Percentiles rank a stretch among this genome's conserved stretches.
These are phyloP conservation scores for Drosophila mercatorum DNA, from an alignment of 2,888 invertebrate genomes.

Conservation along the genomic window DNA sequence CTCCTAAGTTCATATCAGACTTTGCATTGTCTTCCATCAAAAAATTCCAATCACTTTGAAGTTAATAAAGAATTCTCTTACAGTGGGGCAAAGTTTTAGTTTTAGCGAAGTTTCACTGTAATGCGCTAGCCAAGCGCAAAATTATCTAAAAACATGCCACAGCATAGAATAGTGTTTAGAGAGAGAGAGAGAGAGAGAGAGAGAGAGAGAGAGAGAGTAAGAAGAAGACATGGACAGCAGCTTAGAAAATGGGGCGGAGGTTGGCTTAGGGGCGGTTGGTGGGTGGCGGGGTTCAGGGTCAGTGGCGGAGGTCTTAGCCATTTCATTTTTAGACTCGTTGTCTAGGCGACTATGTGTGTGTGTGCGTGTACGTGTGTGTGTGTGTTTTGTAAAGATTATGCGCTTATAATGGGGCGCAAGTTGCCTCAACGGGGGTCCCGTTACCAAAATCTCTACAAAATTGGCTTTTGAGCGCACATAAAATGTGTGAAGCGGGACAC, in stretches of 20 bases:
- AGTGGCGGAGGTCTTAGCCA: slow-evolving; percentile 55
- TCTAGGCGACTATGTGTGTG: slow-evolving; percentile 18
- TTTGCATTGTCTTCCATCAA: neutral
- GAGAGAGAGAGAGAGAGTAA: no score
- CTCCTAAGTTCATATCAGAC: neutral
- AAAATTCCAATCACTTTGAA: slow-evolving; percentile 8
- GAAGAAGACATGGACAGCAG: slow-evolving; percentile 24
- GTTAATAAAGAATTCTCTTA: slow-evolving; percentile 12
- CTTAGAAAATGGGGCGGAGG: slow-evolving; percentile 17
- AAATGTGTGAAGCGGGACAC: slow-evolving; percentile 68
- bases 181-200: neutral
- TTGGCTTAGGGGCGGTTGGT: slow-evolving; percentile 18
- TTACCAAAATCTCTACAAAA: slow-evolving; percentile 74
- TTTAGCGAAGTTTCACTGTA: slow-evolving; percentile 49
- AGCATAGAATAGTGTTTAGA: slow-evolving; percentile 19
- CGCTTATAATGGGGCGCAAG: slow-evolving; percentile 78
- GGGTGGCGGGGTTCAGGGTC: neutral
- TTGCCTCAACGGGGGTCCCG: slow-evolving; percentile 52
- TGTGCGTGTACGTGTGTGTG: slow-evolving; percentile 23
- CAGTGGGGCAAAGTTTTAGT: slow-evolving; percentile 15
- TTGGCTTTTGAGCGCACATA: slow-evolving; percentile 79
- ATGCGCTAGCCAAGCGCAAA: slow-evolving; percentile 52
- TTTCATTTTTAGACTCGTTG: slow-evolving; percentile 64
- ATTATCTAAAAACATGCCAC: slow-evolving; percentile 66
- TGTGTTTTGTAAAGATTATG: slow-evolving; percentile 75